Evolutionary conservation across 2,113 vertebrate genomes (phyloP), one percentile per base, ranked within the genome.

Genomic region (Solea solea): DNA sequence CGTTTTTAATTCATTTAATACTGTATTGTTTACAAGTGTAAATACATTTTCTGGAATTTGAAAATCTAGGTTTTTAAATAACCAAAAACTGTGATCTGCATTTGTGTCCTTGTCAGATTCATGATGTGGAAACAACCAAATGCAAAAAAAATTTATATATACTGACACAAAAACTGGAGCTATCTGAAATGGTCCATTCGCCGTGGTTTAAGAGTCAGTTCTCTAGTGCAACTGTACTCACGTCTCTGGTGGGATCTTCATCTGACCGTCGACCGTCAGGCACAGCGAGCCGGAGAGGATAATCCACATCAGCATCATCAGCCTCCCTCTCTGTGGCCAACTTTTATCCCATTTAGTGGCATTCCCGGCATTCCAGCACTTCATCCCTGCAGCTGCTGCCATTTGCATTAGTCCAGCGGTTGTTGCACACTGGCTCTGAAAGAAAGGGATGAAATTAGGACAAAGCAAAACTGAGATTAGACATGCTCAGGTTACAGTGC

Each of bases 201-300:
- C 21, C 28, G 9, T 14, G 12, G 27, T 28, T 25, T 48, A 51
- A 54, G 45, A 46, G 45, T 48, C 46, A 51, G 1, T 16, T 73
- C 16, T 28, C 51, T 1, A 10, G 13, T 0, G n/a, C 41, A 50
- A 42, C 27, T 57, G 53, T 72, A 94, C 96, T 98, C 89, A 98
- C 96, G 91, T 96, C 85, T 98, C 96, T 76, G 94, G 93, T 3
- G 96, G 91, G 87, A 97, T 95, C 94, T 86, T 94, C 67, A 90
- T 91, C 92, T 98, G 95, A 9, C 91, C 93, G 48, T 81, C 56
- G 0, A 90, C 68, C 1, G 85, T 69, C 54, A 90, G 76, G 85
- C 90, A 86, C 51, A 92, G 72, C 16, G 92, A 89, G 74, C 93
- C 84, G 84, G 50, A 86, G 64, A 88, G 83, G 78, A 94, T 91